Base-by-base conservation (phyloP, 2,113 vertebrate species). In the Ceyx melanurus region DNA sequence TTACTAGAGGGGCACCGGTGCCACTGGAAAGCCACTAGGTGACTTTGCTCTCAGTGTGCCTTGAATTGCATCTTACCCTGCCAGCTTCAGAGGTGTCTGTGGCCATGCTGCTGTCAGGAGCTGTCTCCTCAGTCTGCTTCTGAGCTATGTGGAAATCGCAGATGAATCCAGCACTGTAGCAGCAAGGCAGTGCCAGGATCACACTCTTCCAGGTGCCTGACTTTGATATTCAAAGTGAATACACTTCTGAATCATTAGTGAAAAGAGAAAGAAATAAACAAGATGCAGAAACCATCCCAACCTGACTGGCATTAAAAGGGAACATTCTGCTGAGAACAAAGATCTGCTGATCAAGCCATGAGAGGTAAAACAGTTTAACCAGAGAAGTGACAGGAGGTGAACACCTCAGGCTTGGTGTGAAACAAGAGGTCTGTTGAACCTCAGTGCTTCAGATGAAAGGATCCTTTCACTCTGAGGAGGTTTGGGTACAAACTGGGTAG, bases 371-470 rank as follows among this genome's bases (percentile, higher is more conserved):
- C n/a, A n/a, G 23, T 64, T 89, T 64, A 67, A 64, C 53, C 65
- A 67, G 45, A 9, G 12, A 84, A 83, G n/a, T 90, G 83, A 92
- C 80, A 86, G 80, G 61, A 89, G 80, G 80, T 65, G 80, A 94
- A 81, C 84, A 28, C 48, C 43, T 92, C 48, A 42, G 57, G 45
- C 61, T 96, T 80, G 29, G 25, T 31, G 40, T 90, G 53, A 88
- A 95, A 95, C 77, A 93, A 91, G 92, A 94, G 76, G 16, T 50
- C 15, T 37, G 48, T 64, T 88, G 68, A 95, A 70, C 58, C 53
- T 83, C 60, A 67, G 42, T 3, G 4, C 6, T 56, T 81, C 56
- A 71, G 61, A 74, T 89, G 61, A 94, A 90, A 72, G 72, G 64
- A 80, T 67, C 40, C 20, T 94, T 94, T 88, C 68, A 90, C 91